These are phyloP conservation scores for Brachionus paranguensis DNA, from an alignment of 1,140 invertebrate species.

Conservation along the genomic window DNA sequence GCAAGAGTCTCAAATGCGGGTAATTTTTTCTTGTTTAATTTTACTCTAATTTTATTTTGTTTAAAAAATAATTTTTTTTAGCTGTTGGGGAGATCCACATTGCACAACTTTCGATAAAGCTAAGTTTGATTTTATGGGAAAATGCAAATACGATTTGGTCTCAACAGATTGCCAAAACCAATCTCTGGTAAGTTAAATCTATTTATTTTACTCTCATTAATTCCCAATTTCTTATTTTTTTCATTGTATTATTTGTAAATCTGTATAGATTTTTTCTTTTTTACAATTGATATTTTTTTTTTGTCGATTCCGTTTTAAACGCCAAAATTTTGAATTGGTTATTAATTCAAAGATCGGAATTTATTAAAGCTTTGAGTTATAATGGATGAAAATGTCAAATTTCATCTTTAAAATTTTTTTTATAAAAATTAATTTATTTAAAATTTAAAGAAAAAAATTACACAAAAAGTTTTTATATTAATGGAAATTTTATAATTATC, in stretches of 20 bases:
- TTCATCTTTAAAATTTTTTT: too few species aligned
- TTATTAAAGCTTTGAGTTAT: too few species aligned
- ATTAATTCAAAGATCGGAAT: too few species aligned
- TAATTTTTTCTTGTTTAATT: not conserved
- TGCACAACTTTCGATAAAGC: constrained; percentile 10
- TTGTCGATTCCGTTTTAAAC: not conserved
- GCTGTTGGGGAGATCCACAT: constrained; percentile 34
- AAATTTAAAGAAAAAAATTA: too few species aligned
- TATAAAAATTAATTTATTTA: too few species aligned
- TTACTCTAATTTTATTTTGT: not conserved
- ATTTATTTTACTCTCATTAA: not conserved
- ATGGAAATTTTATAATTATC: too few species aligned
- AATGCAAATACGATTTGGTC: constrained; percentile 37
- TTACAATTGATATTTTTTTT: not conserved
- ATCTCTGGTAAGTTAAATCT: not conserved
- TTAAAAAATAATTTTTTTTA: not conserved
- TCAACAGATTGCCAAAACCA: constrained; percentile 8
- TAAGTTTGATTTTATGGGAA: constrained; percentile 12
- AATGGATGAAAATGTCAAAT: too few species aligned
- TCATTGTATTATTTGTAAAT: not conserved
- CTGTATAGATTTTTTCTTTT: not conserved
- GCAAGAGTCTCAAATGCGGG: constrained; percentile 14
- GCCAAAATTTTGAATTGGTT: too few species aligned
- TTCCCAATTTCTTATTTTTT: not conserved
- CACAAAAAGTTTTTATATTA: too few species aligned